Evolutionary conservation across 2,113 vertebrate genomes (phyloP).

Genomic region (Macquaria ambigua): DNA sequence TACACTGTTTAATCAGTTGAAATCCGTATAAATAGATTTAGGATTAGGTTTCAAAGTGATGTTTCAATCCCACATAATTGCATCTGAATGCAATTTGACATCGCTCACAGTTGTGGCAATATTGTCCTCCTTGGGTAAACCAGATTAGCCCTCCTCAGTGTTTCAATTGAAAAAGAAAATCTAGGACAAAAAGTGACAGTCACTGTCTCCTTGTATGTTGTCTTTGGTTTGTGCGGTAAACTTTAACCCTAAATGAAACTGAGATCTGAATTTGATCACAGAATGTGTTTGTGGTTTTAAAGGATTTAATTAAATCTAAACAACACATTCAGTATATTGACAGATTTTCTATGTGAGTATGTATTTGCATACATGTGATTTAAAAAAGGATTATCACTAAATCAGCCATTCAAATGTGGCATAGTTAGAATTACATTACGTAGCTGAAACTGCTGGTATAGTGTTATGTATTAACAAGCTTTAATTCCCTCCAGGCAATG

Average conservation of each 20-base stretch:
- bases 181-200: neutral
- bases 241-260: neutral
- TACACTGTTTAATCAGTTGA: neutral
- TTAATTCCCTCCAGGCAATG: neutral
- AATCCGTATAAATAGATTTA: neutral
- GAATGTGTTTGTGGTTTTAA: neutral
- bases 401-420: neutral
- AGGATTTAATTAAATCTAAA: neutral
- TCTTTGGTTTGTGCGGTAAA: neutral
- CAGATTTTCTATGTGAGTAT: neutral
- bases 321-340: neutral
- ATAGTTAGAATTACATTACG: neutral
- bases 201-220: too few species aligned
- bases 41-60: neutral
- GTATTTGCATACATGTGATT: neutral
- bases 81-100: neutral
- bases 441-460: neutral
- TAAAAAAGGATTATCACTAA: neutral
- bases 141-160: too few species aligned
- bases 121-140: neutral
- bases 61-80: neutral
- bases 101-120: neutral
- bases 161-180: neutral
- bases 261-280: neutral
- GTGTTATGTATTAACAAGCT: constrained; percentile 28